These are phyloP conservation scores for Xenopus laevis DNA, from an alignment of 2,113 vertebrate genomes.

Conservation along the genomic window DNA sequence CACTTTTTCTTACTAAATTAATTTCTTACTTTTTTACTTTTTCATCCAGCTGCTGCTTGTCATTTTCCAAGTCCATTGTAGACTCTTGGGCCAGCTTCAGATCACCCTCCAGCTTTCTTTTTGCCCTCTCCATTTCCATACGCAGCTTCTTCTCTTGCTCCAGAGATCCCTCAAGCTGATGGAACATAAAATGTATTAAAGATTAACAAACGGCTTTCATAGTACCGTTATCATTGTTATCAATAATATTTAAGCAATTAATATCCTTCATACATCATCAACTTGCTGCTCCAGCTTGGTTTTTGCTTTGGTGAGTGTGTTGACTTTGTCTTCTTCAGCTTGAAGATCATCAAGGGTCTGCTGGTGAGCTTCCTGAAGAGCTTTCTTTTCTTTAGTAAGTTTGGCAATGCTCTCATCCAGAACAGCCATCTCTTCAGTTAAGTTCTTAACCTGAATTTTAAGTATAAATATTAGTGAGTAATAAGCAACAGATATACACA, in stretches of 20 bases:
- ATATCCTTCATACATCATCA: conserved; percentile 56
- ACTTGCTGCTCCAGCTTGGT: conserved; percentile 67
- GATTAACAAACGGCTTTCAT: not conserved
- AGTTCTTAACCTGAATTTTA: conserved; percentile 71
- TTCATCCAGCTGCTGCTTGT: conserved; percentile 70
- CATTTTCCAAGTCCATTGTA: too few species aligned
- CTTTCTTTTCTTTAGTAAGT: conserved; percentile 72
- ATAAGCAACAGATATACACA: not conserved
- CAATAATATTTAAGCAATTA: not conserved
- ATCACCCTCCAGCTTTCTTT: too few species aligned
- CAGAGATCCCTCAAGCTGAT: conserved; percentile 71
- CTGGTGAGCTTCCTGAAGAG: conserved; percentile 70
- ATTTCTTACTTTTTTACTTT: conserved; percentile 69
- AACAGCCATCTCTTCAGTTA: conserved; percentile 74
- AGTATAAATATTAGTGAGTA: not conserved
- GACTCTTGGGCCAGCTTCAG: too few species aligned
- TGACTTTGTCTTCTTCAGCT: conserved; percentile 61
- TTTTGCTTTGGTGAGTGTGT: conserved; percentile 60
- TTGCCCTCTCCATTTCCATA: conserved; percentile 78
- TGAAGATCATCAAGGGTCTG: conserved; percentile 67
- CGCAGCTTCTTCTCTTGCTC: conserved; percentile 82
- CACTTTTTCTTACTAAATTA: not conserved
- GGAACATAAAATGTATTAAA: conserved; percentile 20
- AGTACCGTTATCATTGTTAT: not conserved
- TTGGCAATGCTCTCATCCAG: conserved; percentile 77